phyloP scores from a whole-genome alignment of 2,888 invertebrate species.

The Ecdyonurus torrentis region DNA sequence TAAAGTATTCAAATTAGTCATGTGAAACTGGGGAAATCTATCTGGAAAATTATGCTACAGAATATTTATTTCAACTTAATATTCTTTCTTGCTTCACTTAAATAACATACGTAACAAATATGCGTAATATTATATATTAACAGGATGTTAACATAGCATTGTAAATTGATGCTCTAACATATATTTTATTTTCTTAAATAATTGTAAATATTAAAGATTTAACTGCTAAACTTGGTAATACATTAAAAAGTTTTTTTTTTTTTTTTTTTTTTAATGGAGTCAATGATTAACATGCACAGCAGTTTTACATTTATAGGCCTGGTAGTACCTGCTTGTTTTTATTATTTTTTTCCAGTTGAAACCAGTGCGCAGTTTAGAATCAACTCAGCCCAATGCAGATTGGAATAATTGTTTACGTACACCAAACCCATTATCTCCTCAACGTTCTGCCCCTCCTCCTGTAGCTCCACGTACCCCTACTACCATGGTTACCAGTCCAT shows the following conservation, averaged over 20 bases:
- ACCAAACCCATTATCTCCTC: constrained; percentile 12
- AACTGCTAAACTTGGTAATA: too few species aligned
- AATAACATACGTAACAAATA: too few species aligned
- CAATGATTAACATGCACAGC: neutral
- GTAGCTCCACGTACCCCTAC: constrained; percentile 2
- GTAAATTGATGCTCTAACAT: too few species aligned
- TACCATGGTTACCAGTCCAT: neutral
- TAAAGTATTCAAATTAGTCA: too few species aligned
- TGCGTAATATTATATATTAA: too few species aligned
- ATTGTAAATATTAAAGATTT: too few species aligned
- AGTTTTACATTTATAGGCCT: neutral
- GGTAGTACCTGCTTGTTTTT: neutral
- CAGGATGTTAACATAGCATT: too few species aligned
- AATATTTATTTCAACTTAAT: too few species aligned
- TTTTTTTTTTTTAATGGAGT: constrained; percentile 1
- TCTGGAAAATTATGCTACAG: too few species aligned
- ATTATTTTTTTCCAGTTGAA: constrained; percentile 29
- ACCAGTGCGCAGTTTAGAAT: constrained; percentile 39
- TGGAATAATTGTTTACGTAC: constrained; percentile 16
- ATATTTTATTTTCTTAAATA: too few species aligned
- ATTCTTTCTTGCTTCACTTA: too few species aligned
- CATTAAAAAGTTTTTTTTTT: constrained; percentile 3
- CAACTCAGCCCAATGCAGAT: neutral
- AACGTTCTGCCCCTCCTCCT: constrained; percentile 7
- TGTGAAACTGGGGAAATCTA: too few species aligned